These are phyloP conservation scores for Catostomus latipinnis DNA, from an alignment of 2,797 vertebrate genomes.

Conservation along the genomic window DNA sequence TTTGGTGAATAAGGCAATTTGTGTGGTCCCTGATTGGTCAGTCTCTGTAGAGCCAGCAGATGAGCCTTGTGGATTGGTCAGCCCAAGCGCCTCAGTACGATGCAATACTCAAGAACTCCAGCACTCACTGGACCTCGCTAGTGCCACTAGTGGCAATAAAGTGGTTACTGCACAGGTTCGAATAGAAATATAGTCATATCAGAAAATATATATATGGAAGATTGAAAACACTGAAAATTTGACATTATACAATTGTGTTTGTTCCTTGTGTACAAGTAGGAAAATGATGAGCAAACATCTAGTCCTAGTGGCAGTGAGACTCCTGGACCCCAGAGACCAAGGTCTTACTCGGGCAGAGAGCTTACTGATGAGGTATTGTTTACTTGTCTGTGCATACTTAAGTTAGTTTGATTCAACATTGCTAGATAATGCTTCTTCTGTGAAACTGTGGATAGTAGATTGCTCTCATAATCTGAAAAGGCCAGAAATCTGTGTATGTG, in stretches of 20 bases:
- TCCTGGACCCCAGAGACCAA: slow-evolving; percentile 90
- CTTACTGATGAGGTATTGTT: slow-evolving; percentile 93
- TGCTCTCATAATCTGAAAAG: neutral
- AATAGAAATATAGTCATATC: neutral
- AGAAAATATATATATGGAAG: neutral
- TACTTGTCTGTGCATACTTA: neutral
- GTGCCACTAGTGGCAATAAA: slow-evolving; percentile 96
- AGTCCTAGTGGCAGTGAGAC: slow-evolving; percentile 75
- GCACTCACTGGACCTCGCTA: slow-evolving; percentile 96
- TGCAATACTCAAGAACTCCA: slow-evolving; percentile 89
- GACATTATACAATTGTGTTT: neutral
- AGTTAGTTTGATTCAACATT: neutral
- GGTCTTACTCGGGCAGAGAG: slow-evolving; percentile 96
- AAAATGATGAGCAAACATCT: slow-evolving; percentile 86
- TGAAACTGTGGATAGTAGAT: neutral
- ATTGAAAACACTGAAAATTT: neutral
- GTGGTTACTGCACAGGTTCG: slow-evolving; percentile 95
- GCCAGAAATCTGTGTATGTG: slow-evolving; percentile 9
- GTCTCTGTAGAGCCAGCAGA: slow-evolving; percentile 77
- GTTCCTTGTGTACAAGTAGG: slow-evolving; percentile 72
- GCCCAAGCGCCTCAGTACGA: slow-evolving; percentile 82
- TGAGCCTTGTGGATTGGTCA: slow-evolving; percentile 84
- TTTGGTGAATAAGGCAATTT: neutral
- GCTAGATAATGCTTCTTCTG: neutral
- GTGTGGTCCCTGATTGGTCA: slow-evolving; percentile 58